Evolutionary conservation across 2,113 vertebrate species (phyloP), one percentile per base, ranked within the genome.

Genomic region (Cisticola juncidis): DNA sequence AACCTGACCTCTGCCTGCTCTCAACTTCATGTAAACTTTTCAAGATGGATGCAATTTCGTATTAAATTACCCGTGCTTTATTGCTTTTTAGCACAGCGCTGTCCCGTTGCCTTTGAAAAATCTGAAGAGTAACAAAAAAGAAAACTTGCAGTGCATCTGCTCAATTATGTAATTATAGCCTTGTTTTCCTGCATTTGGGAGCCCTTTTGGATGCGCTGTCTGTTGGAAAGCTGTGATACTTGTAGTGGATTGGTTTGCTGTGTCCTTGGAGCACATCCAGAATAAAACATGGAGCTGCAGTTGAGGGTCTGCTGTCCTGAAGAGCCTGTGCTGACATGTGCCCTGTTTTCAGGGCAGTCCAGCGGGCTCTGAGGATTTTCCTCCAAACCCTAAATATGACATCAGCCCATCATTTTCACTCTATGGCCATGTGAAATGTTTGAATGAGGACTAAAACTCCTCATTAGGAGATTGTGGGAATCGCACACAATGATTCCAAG

Each of bases 1-100:
- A 98, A 97, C 95, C 98, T 98, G 98, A 98, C 98, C 98, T 98
- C 98, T 98, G 97, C 88, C 97, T 98, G 98, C 98, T 98, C 97
- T 98, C 96, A 96, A 97, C 97, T 98, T 98, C 98, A 98, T 98
- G 98, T 99, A 98, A 99, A 99, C 98, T 99, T 99, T 99, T 98
- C 98, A 98, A 98, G 98, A 98, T 98, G 98, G 98, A 98, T 99
- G 98, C 99, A 99, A 99, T 99, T 99, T 98, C 88, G 98, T 98
- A 98, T 99, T 99, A 99, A 99, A 99, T 98, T 98, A 98, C 98
- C 98, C 98, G 64, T 98, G 98, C 98, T 99, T 99, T 98, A 98
- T 98, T 98, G 98, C 98, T 98, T 98, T 98, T 98, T 98, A 98
- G 98, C 98, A 97, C 96, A 95, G 97, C 54, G 81, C 97, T 97